A percentile compares a stretch with the other conserved stretches of the same genome.
Conservation (phyloP, 2,888 invertebrate species). For the Ischnura elegans region DNA sequence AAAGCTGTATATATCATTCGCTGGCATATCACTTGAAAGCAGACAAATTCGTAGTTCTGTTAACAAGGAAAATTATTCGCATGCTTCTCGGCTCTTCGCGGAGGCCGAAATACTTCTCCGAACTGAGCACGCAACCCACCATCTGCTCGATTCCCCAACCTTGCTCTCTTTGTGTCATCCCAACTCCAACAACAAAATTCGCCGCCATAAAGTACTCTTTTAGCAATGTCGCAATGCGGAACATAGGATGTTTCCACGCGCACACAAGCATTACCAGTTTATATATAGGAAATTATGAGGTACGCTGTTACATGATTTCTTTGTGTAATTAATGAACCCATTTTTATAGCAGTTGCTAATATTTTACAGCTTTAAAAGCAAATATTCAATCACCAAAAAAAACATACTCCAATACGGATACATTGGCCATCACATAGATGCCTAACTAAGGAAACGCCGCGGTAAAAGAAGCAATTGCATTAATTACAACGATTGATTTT, state of each 20-base stretch:
- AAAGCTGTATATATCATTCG: background rate
- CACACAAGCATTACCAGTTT: background rate
- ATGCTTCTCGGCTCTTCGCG: constrained; percentile 8
- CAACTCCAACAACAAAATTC: background rate
- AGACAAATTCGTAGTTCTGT: background rate
- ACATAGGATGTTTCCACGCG: background rate
- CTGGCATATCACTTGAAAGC: background rate
- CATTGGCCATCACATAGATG: no score
- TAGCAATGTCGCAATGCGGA: constrained; percentile 10
- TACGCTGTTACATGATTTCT: no score
- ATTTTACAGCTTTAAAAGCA: no score
- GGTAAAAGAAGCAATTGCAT: no score
- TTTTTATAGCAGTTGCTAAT: no score
- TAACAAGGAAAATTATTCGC: background rate
- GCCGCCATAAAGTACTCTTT: background rate
- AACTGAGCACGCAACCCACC: constrained; percentile 5
- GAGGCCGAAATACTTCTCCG: background rate
- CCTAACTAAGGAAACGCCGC: no score
- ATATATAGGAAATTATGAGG: background rate
- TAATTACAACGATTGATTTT: no score
- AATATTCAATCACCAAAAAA: no score
- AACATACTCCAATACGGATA: no score
- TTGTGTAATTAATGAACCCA: no score
- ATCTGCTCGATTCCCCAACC: background rate
- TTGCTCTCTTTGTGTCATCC: background rate